phyloP scores from a whole-genome alignment of 2,113 vertebrate genomes.

The Uropsilus gracilis region DNA sequence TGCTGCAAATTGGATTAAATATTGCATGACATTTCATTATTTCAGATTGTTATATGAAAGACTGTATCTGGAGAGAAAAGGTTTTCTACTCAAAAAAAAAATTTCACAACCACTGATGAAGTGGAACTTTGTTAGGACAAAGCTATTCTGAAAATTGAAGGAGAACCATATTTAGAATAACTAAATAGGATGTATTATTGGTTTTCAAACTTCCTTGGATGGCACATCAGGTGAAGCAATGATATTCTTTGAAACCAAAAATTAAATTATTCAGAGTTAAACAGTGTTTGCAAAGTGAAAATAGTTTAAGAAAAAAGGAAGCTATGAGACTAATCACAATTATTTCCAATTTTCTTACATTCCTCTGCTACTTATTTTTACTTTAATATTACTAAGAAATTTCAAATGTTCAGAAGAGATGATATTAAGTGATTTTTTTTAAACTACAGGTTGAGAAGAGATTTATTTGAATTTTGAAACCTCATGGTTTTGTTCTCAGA shows the following conservation, averaged over 20 bases:
- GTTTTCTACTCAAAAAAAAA: background rate
- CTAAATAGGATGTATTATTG: background rate
- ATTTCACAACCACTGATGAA: background rate
- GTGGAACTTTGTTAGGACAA: background rate
- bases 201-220: background rate
- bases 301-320: background rate
- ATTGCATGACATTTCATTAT: background rate
- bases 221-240: background rate
- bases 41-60: background rate
- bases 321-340: background rate
- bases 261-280: background rate
- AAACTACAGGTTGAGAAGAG: background rate
- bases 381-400: background rate
- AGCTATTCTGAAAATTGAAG: background rate
- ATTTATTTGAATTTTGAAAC: conserved; percentile 24
- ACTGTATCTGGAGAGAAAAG: background rate
- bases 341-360: background rate
- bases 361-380: background rate
- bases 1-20: background rate
- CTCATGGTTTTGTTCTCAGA: background rate
- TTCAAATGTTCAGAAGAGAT: background rate
- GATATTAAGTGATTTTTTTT: background rate
- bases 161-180: background rate
- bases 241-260: conserved; percentile 14
- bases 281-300: background rate